Evolutionary conservation across 2,888 invertebrate genomes (phyloP), one percentile per base, ranked within the genome.

Genomic region (Cerastis rubricosa): DNA sequence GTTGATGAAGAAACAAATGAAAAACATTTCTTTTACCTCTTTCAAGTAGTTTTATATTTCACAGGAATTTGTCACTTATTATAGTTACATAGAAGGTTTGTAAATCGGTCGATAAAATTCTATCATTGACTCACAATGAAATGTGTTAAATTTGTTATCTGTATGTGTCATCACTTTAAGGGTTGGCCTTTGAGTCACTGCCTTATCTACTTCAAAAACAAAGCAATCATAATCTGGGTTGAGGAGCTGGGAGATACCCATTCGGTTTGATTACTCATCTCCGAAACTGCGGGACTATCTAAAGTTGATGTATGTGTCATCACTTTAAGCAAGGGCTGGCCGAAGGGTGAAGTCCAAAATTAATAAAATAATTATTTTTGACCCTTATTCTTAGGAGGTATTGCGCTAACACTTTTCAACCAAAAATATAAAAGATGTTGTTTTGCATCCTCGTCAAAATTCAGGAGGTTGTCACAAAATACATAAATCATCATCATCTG

Each of bases 121-220:
- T 40, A 47, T 25, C 11, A 22, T 29, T 70, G 29, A 59, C 35
- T 75, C 49, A 29, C 43, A 51, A 25, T 22, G 25, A 35, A 71
- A 40, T 45, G 22, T 54, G 19, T 40, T 45, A 64, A 54, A 22
- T 29, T 0, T 25, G 12, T 17, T 65, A 76, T n/a, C 40, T 75
- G 25, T 17, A 64, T 75, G 29, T 45, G 51, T 54, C 76, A 76
- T 76, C 40, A 47, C 43, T 19, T 73, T 8, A 45, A 47, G 35
- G 25, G 40, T n/a, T 17, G 54, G 19, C 9, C 11, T 22, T 63
- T 76, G 75, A 76, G 8, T 76, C 45, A 76, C 45, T 64, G 45
- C 6, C 12, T 40, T 3, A 2, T 9, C 61, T 17, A 47, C 22
- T 19, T 29, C 17, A 64, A 14, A 64, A 75, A 75, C 76, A 64